Base-by-base conservation (phyloP, 2,797 vertebrate species). In the Cossypha dichroa region DNA sequence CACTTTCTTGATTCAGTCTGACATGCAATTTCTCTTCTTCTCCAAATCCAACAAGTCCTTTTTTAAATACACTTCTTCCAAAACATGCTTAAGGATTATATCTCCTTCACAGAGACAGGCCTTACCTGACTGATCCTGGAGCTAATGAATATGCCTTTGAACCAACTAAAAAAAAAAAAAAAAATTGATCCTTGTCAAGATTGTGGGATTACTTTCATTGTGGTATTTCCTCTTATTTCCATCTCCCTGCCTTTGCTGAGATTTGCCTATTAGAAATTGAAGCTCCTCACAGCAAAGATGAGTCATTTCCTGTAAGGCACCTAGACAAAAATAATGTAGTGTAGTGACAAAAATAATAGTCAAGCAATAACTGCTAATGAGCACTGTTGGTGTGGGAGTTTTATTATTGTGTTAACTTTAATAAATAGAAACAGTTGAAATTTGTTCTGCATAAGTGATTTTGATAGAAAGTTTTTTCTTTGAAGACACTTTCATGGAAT, bases 1-100 rank as follows among this genome's bases (percentile, higher is more conserved):
- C 92, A 76, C 60, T 92, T 90, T 70, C 89, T 83, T 94, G 88
- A 95, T 95, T 92, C 76, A 75, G 85, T 88, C 78, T 95, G 96
- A 96, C 93, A 78, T 64, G 41, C 45, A 89, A 93, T 94, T 96
- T 95, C 90, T 88, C 49, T 85, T 92, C 43, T 91, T 29, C 63
- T 90, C 56, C 84, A 94, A 91, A 87, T 58, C 48, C 33, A 91
- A 88, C 60, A 89, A 79, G 69, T n/a, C 36, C 17, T 56, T 85
- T 93, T 92, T 92, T 36, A 91, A 94, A 70, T 25, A 89, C 51
- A 49, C 9, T 45, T 90, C 40, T 90, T 91, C 76, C 73, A 85
- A 87, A 95, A 85, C 62, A 52, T 34, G 16, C 6, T 79, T 87
- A 95, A 83, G 45, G 58, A 64, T 88, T 74, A 5, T 15, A 22